Conservation (phyloP, 2,888 invertebrate genomes). For the Scaptomyza parva region DNA sequence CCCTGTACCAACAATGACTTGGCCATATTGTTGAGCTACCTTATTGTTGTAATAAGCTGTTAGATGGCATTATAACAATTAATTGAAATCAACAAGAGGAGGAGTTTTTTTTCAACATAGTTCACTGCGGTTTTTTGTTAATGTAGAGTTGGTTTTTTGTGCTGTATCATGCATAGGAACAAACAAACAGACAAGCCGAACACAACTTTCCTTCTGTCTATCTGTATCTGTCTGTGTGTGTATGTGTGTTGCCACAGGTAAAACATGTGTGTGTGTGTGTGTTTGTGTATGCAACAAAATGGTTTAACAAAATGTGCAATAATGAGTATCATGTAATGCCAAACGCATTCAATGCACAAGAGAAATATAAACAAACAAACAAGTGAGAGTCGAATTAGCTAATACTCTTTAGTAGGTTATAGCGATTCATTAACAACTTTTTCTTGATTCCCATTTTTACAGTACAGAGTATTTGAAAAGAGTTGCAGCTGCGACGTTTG, state of each 20-base stretch:
- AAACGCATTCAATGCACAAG: slow-evolving; percentile 46
- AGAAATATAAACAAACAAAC: background rate
- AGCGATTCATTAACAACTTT: background rate
- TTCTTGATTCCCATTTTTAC: background rate
- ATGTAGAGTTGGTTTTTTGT: too few species aligned
- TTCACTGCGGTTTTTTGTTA: slow-evolving; percentile 6
- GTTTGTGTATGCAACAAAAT: slow-evolving; percentile 21
- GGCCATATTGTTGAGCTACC: slow-evolving; percentile 58
- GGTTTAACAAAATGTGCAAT: slow-evolving; percentile 58
- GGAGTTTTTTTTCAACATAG: slow-evolving; percentile 32
- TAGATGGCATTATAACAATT: slow-evolving; percentile 58
- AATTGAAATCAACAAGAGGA: slow-evolving; percentile 59
- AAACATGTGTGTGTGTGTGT: background rate
- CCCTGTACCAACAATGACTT: slow-evolving; percentile 58
- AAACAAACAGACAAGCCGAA: background rate
- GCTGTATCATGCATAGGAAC: slow-evolving; percentile 56
- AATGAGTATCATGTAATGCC: slow-evolving; percentile 73
- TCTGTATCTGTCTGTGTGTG: background rate
- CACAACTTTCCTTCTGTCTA: slow-evolving; percentile 52
- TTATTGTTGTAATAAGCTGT: slow-evolving; percentile 46
- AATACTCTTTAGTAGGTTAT: background rate
- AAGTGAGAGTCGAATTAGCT: background rate
- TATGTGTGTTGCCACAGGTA: slow-evolving; percentile 2
- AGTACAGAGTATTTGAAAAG: slow-evolving; percentile 15
- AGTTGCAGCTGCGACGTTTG: slow-evolving; percentile 44